These are phyloP conservation scores for Andrena minutula DNA, from an alignment of 2,888 invertebrate species.

Conservation along the genomic window DNA sequence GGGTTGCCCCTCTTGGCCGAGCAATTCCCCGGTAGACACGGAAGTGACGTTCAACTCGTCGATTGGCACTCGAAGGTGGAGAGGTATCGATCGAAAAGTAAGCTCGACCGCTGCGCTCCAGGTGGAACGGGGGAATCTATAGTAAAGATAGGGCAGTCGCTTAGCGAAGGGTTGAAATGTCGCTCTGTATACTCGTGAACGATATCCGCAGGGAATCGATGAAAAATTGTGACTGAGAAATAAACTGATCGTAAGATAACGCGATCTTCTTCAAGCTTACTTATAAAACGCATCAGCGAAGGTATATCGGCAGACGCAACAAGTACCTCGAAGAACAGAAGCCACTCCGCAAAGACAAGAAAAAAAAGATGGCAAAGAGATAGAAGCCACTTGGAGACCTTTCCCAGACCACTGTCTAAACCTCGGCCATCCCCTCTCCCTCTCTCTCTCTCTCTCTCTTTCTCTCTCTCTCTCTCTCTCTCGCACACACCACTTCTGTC, in stretches of 20 bases:
- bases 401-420: neutral
- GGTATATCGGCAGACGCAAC: neutral
- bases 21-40: constrained; percentile 2
- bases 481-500: neutral
- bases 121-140: too few relatives aligned
- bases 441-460: neutral
- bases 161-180: too few relatives aligned
- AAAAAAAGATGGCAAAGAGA: neutral
- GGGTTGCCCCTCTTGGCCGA: neutral
- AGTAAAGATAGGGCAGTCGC: too few relatives aligned
- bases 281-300: neutral
- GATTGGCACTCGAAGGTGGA: neutral
- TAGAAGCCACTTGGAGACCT: neutral
- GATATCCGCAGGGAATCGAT: too few relatives aligned
- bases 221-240: too few relatives aligned
- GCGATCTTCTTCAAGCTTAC: neutral
- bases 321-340: neutral
- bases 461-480: too few relatives aligned
- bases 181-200: too few relatives aligned
- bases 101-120: too few relatives aligned
- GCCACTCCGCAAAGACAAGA: neutral
- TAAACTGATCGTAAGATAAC: too few relatives aligned
- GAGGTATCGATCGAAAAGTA: constrained; percentile 4
- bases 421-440: neutral
- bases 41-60: neutral